These are phyloP conservation scores for Orchesellides sinensis DNA, from an alignment of 2,888 invertebrate genomes.

Conservation along the genomic window DNA sequence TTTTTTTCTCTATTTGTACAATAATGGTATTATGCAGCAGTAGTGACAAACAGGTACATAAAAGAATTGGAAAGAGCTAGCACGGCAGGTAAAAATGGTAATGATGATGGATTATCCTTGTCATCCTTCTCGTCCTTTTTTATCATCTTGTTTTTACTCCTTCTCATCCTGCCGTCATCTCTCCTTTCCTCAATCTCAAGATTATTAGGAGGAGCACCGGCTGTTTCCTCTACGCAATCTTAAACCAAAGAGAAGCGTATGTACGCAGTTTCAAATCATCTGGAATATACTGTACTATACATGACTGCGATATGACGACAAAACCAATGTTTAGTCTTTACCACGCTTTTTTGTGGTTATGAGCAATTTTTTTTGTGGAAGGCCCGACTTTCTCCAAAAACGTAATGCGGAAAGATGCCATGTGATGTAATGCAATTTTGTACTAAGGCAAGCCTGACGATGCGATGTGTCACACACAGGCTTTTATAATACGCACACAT, in stretches of 20 bases:
- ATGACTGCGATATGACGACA: not conserved
- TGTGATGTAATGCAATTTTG: too few relatives aligned
- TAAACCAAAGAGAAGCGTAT: not conserved
- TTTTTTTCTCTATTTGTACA: too few relatives aligned
- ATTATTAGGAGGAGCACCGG: not conserved
- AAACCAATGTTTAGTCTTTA: not conserved
- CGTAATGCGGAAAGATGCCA: too few relatives aligned
- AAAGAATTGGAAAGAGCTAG: not conserved
- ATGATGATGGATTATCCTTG: slow-evolving; percentile 68
- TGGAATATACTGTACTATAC: not conserved
- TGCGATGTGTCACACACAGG: not conserved
- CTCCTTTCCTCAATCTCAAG: slow-evolving; percentile 5
- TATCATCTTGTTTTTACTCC: slow-evolving; percentile 38
- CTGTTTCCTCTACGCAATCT: not conserved
- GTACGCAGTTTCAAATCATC: not conserved
- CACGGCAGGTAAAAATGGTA: slow-evolving; percentile 48
- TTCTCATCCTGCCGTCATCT: not conserved
- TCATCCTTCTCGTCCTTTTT: slow-evolving; percentile 54
- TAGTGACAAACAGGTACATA: not conserved
- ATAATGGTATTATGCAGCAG: not conserved
- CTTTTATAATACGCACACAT: not conserved
- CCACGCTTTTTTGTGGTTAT: not conserved
- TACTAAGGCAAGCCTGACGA: too few relatives aligned
- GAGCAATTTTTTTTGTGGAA: not conserved
- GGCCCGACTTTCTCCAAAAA: too few relatives aligned